Percentiles rank a stretch among this genome's conserved stretches.
phyloP scores from a whole-genome alignment of 2,113 vertebrate genomes.

The Setophaga kirtlandii region DNA sequence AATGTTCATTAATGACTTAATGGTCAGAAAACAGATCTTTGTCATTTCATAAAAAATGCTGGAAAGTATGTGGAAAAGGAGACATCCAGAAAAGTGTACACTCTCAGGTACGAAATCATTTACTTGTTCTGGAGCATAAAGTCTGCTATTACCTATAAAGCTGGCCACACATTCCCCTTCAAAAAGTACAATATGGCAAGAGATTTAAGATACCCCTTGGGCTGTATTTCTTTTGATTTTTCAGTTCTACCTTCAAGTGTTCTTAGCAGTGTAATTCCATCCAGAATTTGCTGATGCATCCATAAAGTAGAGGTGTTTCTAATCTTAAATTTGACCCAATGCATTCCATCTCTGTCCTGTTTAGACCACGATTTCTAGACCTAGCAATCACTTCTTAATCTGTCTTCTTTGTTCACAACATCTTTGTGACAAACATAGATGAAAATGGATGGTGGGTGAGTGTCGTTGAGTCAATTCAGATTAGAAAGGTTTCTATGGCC shows the following conservation, averaged over 20 bases:
- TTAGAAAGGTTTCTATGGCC: neutral
- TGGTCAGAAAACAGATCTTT: neutral
- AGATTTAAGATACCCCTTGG: neutral
- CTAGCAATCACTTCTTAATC: neutral
- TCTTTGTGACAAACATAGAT: neutral
- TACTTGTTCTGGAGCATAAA: neutral
- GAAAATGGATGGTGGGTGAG: neutral
- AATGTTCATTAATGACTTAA: neutral
- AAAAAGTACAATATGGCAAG: neutral
- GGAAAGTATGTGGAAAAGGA: neutral
- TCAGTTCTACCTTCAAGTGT: neutral
- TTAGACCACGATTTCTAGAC: neutral
- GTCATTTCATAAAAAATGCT: neutral
- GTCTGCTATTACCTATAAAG: neutral
- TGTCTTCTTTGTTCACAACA: neutral
- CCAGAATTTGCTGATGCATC: neutral
- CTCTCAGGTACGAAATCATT: neutral
- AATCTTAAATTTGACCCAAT: neutral
- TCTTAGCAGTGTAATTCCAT: neutral
- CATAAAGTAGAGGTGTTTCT: neutral
- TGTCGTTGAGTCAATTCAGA: neutral
- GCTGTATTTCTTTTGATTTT: neutral
- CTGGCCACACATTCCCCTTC: accelerated
- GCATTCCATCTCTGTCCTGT: neutral
- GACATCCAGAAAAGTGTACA: neutral